Conservation (phyloP, 2,797 vertebrate genomes). For the Taeniopygia guttata region DNA sequence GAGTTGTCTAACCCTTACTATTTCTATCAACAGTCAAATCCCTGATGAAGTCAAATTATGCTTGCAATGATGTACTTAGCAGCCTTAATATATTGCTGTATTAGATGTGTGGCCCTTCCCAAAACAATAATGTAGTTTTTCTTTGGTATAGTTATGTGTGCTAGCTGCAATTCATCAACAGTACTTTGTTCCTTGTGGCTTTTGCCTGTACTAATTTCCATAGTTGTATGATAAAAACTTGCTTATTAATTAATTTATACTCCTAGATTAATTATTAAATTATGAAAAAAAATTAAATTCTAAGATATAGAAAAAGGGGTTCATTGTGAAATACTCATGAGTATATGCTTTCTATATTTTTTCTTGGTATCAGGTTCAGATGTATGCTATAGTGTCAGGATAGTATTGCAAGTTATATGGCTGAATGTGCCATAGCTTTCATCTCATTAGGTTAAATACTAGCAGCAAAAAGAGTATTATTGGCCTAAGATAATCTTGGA, state of each 20-base stretch:
- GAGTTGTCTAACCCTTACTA: neutral
- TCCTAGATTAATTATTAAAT: neutral
- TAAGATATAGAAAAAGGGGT: neutral
- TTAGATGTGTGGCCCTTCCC: neutral
- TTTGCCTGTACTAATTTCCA: neutral
- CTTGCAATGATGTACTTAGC: neutral
- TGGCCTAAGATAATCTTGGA: neutral
- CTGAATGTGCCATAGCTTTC: neutral
- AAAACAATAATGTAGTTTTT: neutral
- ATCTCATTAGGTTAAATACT: neutral
- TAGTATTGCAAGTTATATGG: neutral
- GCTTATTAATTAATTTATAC: neutral
- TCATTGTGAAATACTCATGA: neutral
- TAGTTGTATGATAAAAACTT: neutral
- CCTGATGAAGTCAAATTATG: neutral
- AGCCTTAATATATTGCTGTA: neutral
- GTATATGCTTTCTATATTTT: neutral
- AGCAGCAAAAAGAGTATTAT: fast-evolving
- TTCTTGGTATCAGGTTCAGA: neutral
- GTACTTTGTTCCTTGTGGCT: neutral
- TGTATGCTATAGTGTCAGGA: neutral
- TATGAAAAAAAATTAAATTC: neutral
- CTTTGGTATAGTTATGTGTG: neutral
- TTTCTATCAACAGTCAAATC: neutral
- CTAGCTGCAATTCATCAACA: neutral